Evolutionary conservation across 2,797 vertebrate species (phyloP), one percentile per base, ranked within the genome.

Genomic region (Acanthiza pusilla): DNA sequence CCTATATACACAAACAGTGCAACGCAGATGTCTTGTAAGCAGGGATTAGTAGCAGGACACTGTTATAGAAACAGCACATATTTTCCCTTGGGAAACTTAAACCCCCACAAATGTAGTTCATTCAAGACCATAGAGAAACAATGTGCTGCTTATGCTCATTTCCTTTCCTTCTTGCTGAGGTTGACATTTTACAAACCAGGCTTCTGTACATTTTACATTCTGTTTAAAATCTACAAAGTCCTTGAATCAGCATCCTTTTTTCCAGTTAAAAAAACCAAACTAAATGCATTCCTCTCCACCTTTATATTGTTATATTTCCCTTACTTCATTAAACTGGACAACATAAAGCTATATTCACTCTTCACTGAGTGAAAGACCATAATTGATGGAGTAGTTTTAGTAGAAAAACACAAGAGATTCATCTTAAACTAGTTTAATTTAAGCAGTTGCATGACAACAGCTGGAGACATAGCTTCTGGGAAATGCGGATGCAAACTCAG

Each of bases 11-110:
- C 34, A 55, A 81, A 65, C 34, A 70, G 45, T 79, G 58, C 43
- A 85, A 60, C 54, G 68, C 75, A 91, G 53, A 73, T 73, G 76
- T 60, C 53, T 85, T 61, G 45, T 84, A 92, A 93, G 63, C 63
- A 47, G 63, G 73, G 82, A 92, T 97, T 93, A 91, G 51, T 50
- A 78, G 48, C 47, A 82, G 50, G 79, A 84, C 38, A n/a, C 23
- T 81, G 36, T 84, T 81, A 67, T 9, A 89, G 71, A 78, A 86
- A 81, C 55, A 66, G 65, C 48, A 85, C 43, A 38, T 85, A 70
- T 81, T 88, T 93, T 93, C 95, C 71, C 91, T 75, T 43, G 85
- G 63, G 91, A 92, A 88, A 84, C 11, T 48, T 89, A 60, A 90
- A 78, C 14, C 38, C 30, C n/a, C 21, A 55, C 16, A 72, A 85